phyloP scores from a whole-genome alignment of 1,140 invertebrate genomes.

The Paralvinella palmiformis region DNA sequence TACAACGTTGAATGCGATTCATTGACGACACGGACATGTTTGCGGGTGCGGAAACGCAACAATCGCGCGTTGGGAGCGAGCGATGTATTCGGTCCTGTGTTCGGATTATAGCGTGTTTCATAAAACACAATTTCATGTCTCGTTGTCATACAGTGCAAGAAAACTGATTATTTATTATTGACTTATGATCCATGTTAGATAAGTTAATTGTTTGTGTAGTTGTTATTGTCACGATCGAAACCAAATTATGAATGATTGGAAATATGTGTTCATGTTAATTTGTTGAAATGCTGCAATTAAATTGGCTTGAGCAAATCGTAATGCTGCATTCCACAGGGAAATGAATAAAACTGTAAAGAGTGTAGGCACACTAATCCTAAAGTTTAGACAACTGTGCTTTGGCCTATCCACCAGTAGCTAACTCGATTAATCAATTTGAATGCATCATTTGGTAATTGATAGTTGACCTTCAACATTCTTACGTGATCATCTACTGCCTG shows the following conservation, averaged over 20 bases:
- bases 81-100: background rate
- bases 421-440: background rate
- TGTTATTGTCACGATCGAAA: background rate
- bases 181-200: conserved; percentile 1
- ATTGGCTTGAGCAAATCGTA: conserved; percentile 1
- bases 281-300: background rate
- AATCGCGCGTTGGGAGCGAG: background rate
- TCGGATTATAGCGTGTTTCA: conserved; percentile 1
- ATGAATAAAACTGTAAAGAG: background rate
- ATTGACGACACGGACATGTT: background rate
- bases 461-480: background rate
- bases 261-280: conserved; percentile 1
- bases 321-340: background rate
- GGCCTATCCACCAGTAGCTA: background rate
- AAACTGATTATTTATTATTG: conserved; percentile 6
- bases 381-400: background rate
- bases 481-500: too few relatives aligned
- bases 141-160: conserved; percentile 6
- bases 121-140: conserved; percentile 6
- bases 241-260: background rate
- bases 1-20: conserved; percentile 2
- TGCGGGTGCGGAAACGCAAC: background rate
- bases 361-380: background rate
- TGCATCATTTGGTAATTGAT: background rate
- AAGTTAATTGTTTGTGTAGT: conserved; percentile 2